These are phyloP conservation scores for Struthidea cinerea DNA, from an alignment of 2,113 vertebrate species.

Conservation along the genomic window DNA sequence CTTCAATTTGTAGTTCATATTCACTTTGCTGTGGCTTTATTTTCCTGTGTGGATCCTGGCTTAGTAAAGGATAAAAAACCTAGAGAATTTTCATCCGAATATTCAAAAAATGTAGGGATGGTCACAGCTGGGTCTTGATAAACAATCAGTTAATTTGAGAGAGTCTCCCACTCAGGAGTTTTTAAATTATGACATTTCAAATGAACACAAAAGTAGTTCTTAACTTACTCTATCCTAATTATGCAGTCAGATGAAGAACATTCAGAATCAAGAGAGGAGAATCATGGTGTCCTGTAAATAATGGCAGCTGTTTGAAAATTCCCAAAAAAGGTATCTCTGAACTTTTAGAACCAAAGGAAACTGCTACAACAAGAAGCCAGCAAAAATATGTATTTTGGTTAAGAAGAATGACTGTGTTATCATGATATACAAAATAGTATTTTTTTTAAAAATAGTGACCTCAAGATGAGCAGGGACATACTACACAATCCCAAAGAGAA, in stretches of 20 bases:
- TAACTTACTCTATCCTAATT: neutral
- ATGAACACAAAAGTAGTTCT: neutral
- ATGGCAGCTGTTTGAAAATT: neutral
- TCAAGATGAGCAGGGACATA: neutral
- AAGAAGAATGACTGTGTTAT: neutral
- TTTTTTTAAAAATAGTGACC: neutral
- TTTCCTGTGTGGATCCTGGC: neutral
- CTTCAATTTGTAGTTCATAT: neutral
- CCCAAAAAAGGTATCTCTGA: neutral
- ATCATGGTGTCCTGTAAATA: neutral
- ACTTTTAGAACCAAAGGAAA: neutral
- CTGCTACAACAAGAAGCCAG: neutral
- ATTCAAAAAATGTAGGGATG: neutral
- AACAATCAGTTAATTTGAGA: neutral
- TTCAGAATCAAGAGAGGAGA: neutral
- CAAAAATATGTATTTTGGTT: neutral
- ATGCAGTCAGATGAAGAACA: neutral
- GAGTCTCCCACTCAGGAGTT: rapidly evolving
- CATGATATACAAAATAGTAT: neutral
- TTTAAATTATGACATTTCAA: neutral
- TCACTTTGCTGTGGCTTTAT: neutral
- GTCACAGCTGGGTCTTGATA: neutral
- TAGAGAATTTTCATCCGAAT: neutral
- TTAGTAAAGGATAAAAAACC: neutral
- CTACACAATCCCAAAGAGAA: neutral